These are phyloP conservation scores for Cynopterus brachyotis DNA, from an alignment of 2,113 vertebrate species.

Conservation along the genomic window DNA sequence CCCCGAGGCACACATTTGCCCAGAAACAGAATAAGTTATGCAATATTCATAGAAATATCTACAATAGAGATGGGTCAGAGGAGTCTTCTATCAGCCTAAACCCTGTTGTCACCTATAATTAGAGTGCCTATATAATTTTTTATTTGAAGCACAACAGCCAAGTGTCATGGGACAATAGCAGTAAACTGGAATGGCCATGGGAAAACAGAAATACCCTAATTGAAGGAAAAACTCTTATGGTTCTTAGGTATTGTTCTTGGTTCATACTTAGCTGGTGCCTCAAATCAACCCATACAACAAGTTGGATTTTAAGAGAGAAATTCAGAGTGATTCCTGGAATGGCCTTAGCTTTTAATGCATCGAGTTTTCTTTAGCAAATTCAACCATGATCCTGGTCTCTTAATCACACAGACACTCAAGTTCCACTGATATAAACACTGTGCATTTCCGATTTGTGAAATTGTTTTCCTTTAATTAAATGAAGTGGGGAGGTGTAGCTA, in stretches of 20 bases:
- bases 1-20: background rate
- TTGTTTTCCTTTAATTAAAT: conserved; percentile 82
- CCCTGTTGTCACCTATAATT: background rate
- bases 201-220: background rate
- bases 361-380: conserved; percentile 45
- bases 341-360: background rate
- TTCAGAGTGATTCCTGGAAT: background rate
- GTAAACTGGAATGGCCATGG: background rate
- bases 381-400: conserved; percentile 51
- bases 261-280: background rate
- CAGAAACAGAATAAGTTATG: background rate
- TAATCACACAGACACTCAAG: conserved; percentile 47
- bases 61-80: background rate
- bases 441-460: conserved; percentile 76
- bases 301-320: background rate
- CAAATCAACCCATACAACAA: background rate
- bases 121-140: background rate
- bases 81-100: background rate
- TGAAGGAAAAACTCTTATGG: background rate
- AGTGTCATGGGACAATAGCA: background rate
- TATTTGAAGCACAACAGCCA: background rate
- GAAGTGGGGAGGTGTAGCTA: conserved; percentile 66
- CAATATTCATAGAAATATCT: background rate
- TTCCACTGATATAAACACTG: conserved; percentile 60
- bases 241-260: background rate